Evolutionary conservation across 2,888 invertebrate species (phyloP).

Genomic region (Oligia latruncula): DNA sequence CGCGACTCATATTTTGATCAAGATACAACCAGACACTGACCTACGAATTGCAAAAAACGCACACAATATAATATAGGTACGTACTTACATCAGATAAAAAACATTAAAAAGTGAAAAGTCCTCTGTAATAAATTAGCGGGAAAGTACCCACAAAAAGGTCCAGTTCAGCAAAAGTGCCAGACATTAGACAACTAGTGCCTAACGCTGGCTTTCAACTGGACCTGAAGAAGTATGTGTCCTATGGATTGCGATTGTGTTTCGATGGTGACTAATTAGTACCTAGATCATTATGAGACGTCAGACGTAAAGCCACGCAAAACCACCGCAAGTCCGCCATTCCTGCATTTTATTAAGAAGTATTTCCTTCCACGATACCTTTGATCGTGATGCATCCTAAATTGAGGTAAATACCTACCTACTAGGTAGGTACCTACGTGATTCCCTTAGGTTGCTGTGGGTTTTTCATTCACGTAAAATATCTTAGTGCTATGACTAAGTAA

Average conservation of each 20-base stretch:
- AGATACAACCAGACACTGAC: no score
- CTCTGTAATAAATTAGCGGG: no score
- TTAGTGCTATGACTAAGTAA: conserved; percentile 27
- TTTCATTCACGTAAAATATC: conserved; percentile 40
- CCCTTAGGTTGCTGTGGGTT: conserved; percentile 32
- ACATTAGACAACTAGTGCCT: neutral
- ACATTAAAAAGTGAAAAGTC: no score
- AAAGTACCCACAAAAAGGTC: neutral
- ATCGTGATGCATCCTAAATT: conserved; percentile 30
- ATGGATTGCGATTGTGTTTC: neutral
- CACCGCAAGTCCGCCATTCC: conserved; percentile 22
- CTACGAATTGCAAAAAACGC: no score
- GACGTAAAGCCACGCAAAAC: neutral
- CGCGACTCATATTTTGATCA: no score
- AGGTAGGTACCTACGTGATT: neutral
- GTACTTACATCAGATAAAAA: no score
- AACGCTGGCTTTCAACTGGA: neutral
- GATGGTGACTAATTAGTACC: conserved; percentile 8
- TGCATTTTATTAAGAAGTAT: neutral
- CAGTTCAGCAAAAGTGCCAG: neutral
- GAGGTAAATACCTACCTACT: neutral
- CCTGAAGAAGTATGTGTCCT: neutral
- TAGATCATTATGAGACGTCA: neutral
- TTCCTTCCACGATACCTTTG: conserved; percentile 12
- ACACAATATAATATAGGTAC: no score